These are phyloP conservation scores for Carapus acus DNA, from an alignment of 2,797 vertebrate genomes.

Conservation along the genomic window DNA sequence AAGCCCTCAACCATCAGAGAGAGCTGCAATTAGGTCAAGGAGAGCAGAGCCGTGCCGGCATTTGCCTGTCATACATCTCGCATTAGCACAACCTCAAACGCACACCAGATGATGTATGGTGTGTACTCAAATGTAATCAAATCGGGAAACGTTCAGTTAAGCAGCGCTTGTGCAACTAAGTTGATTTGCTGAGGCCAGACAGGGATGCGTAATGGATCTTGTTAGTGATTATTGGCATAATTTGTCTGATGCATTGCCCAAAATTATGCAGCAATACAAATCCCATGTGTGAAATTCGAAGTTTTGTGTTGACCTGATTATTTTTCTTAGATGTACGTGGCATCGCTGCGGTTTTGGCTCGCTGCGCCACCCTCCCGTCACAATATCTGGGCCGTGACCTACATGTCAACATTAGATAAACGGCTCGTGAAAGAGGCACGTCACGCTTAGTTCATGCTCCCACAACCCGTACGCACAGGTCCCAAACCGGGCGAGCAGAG, in stretches of 20 bases:
- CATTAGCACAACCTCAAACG: not conserved
- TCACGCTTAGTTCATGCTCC: not conserved
- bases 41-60: too few relatives aligned
- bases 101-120: not conserved
- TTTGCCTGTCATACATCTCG: too few relatives aligned
- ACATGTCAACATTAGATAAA: constrained; percentile 8
- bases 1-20: not conserved
- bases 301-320: too few relatives aligned
- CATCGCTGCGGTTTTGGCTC: too few relatives aligned
- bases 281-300: too few relatives aligned
- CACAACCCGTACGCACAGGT: constrained; percentile 17
- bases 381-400: constrained; percentile 22
- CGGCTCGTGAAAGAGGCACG: not conserved
- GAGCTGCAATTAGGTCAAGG: not conserved
- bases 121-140: constrained; percentile 15
- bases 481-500: not conserved
- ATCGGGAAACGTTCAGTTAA: constrained; percentile 25
- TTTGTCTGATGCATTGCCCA: too few relatives aligned
- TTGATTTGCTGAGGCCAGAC: constrained; percentile 6
- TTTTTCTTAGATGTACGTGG: too few relatives aligned
- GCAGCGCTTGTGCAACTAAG: constrained; percentile 9
- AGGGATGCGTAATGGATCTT: not conserved
- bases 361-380: constrained; percentile 16
- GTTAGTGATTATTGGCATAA: not conserved
- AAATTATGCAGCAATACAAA: too few relatives aligned